These are phyloP conservation scores for Neelides folsomi DNA, from an alignment of 2,888 invertebrate genomes.

Conservation along the genomic window DNA sequence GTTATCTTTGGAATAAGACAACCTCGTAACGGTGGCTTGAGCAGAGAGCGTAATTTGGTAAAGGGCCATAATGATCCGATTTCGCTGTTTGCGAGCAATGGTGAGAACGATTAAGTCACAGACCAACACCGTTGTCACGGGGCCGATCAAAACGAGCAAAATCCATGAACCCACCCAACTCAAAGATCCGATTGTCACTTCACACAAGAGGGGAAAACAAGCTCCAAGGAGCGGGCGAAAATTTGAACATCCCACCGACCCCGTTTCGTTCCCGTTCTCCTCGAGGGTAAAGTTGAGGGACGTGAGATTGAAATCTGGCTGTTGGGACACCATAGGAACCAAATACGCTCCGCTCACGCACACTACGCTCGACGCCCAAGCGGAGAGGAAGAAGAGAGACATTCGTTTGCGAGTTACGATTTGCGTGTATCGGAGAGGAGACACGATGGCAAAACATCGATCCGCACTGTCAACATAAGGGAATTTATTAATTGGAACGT, in stretches of 20 bases:
- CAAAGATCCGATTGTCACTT: slow-evolving; percentile 25
- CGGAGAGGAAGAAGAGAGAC: slow-evolving; percentile 50
- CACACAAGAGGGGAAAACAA: slow-evolving; percentile 28
- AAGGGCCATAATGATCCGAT: slow-evolving; percentile 69
- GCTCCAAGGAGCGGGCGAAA: slow-evolving; percentile 21
- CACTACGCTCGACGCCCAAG: slow-evolving; percentile 42
- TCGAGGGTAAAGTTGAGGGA: not conserved
- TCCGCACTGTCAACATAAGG: slow-evolving; percentile 27
- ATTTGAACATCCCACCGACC: slow-evolving; percentile 13
- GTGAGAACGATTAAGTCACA: slow-evolving; percentile 38
- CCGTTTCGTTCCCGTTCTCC: not conserved
- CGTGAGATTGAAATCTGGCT: slow-evolving; percentile 3
- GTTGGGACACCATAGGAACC: slow-evolving; percentile 19
- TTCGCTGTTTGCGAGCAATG: slow-evolving; percentile 56
- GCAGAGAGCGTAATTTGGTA: slow-evolving; percentile 72
- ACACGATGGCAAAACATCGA: slow-evolving; percentile 63
- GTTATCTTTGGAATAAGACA: not conserved
- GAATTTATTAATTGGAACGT: too few species aligned
- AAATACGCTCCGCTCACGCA: slow-evolving; percentile 28
- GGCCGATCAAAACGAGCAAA: slow-evolving; percentile 32
- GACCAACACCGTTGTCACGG: slow-evolving; percentile 31
- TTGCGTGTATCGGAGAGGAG: slow-evolving; percentile 64
- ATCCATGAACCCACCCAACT: slow-evolving; percentile 32
- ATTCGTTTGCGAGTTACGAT: slow-evolving; percentile 60
- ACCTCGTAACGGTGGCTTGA: slow-evolving; percentile 46